Base-by-base conservation (phyloP, 2,888 invertebrate species). In the Electrophaes corylata region DNA sequence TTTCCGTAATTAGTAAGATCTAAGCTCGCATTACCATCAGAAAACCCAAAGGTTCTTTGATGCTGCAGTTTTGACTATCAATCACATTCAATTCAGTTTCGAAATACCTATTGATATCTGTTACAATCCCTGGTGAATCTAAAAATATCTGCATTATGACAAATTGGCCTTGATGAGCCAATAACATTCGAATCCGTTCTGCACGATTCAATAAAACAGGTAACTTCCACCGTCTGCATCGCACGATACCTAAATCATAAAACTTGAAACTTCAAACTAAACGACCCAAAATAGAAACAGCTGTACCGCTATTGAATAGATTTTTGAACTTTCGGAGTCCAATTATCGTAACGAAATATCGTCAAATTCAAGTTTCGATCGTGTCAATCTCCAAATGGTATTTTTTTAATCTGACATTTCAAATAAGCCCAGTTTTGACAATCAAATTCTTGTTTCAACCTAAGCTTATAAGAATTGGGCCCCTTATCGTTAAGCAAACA, bases 401-500 rank as follows among this genome's bases (percentile, higher is more conserved):
- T n/a, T n/a, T n/a, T n/a, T n/a, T n/a, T n/a, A n/a, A n/a, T n/a
- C n/a, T n/a, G n/a, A n/a, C n/a, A n/a, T n/a, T n/a, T n/a, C n/a
- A n/a, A n/a, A n/a, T n/a, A n/a, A n/a, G n/a, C n/a, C n/a, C n/a
- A n/a, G n/a, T n/a, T n/a, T n/a, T n/a, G n/a, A n/a, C n/a, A n/a
- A n/a, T n/a, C n/a, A n/a, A n/a, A n/a, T n/a, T n/a, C n/a, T n/a
- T n/a, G n/a, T n/a, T n/a, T n/a, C n/a, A n/a, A n/a, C n/a, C n/a
- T n/a, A n/a, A n/a, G n/a, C n/a, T n/a, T n/a, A n/a, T n/a, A n/a
- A n/a, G n/a, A n/a, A n/a, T n/a, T n/a, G n/a, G n/a, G n/a, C n/a
- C n/a, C n/a, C n/a, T n/a, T n/a, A n/a, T 78, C 72, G 71, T 71
- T 72, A 70, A 57, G 66, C 73, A 77, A 79, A 80, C 76, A 76